Percentiles rank a stretch among this genome's conserved stretches.
phyloP scores from a whole-genome alignment of 1,140 invertebrate genomes.

The Prorops nasuta region DNA sequence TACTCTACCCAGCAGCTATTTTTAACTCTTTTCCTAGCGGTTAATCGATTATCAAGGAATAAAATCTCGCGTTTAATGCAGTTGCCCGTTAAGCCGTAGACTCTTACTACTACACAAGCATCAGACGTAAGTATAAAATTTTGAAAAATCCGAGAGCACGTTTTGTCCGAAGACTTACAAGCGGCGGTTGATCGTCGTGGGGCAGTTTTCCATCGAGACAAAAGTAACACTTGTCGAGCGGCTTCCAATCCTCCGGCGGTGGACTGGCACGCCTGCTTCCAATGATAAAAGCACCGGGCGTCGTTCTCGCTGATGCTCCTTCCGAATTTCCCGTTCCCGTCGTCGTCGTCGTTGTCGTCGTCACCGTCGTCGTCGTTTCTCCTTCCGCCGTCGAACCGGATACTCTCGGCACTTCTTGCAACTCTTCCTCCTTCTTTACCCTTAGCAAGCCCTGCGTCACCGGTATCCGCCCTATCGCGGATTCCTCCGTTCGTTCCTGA shows the following conservation, averaged over 20 bases:
- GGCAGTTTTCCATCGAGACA: constrained; percentile 78
- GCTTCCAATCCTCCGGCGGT: constrained; percentile 76
- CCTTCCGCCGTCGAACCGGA: constrained; percentile 21
- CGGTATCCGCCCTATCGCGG: constrained; percentile 44
- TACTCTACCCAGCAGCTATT: too few species aligned
- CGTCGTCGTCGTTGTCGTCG: constrained; percentile 20
- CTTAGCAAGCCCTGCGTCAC: constrained; percentile 48
- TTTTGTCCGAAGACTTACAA: constrained; percentile 60
- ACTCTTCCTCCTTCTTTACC: constrained; percentile 53
- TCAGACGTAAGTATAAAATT: too few species aligned
- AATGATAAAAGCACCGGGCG: constrained; percentile 28
- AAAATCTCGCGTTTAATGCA: too few species aligned
- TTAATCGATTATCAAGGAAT: too few species aligned
- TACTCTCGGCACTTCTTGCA: constrained; percentile 41
- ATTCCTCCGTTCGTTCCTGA: constrained; percentile 44
- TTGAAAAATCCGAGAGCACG: too few species aligned
- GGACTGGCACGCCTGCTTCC: constrained; percentile 50
- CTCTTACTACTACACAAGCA: too few species aligned
- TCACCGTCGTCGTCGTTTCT: constrained; percentile 23
- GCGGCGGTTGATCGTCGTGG: constrained; percentile 60
- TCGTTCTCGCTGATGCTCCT: constrained; percentile 32
- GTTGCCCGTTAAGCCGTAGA: too few species aligned
- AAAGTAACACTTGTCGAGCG: constrained; percentile 82
- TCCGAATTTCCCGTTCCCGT: constrained; percentile 29
- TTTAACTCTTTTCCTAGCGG: too few species aligned